These are phyloP conservation scores for Cephalophus harveyi DNA, from an alignment of 2,113 vertebrate species.

Conservation along the genomic window DNA sequence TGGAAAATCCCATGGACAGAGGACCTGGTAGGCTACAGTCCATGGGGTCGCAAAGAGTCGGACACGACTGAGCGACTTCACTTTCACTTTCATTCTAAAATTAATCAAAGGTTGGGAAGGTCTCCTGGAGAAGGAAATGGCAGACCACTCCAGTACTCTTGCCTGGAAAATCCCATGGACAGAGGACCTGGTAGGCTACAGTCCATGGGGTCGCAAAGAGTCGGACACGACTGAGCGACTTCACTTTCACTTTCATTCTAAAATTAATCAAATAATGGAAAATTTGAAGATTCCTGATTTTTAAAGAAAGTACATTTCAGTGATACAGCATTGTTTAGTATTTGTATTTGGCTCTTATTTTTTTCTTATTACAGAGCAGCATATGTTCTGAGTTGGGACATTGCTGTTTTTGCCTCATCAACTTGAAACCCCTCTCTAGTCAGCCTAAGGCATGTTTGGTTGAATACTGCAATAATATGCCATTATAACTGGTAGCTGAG, in stretches of 20 bases:
- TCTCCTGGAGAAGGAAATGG: too few species aligned
- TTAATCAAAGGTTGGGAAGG: background rate
- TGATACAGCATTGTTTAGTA: background rate
- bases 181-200: too few species aligned
- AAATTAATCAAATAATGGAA: background rate
- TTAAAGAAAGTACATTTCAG: background rate
- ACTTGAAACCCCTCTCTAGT: constrained; percentile 17
- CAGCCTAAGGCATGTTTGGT: constrained; percentile 33
- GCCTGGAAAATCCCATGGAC: too few species aligned
- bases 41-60: too few species aligned
- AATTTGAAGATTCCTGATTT: background rate
- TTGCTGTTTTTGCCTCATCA: constrained; percentile 31
- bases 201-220: too few species aligned
- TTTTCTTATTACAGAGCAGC: background rate
- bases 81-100: background rate
- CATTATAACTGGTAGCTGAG: background rate
- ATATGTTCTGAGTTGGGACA: constrained; percentile 26
- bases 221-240: too few species aligned
- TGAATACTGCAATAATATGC: constrained; percentile 18
- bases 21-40: too few species aligned
- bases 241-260: background rate
- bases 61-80: too few species aligned
- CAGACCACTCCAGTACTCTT: too few species aligned
- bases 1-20: too few species aligned
- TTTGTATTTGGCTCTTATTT: background rate